phyloP scores from a whole-genome alignment of 2,113 vertebrate species.

The Pitta sordida region DNA sequence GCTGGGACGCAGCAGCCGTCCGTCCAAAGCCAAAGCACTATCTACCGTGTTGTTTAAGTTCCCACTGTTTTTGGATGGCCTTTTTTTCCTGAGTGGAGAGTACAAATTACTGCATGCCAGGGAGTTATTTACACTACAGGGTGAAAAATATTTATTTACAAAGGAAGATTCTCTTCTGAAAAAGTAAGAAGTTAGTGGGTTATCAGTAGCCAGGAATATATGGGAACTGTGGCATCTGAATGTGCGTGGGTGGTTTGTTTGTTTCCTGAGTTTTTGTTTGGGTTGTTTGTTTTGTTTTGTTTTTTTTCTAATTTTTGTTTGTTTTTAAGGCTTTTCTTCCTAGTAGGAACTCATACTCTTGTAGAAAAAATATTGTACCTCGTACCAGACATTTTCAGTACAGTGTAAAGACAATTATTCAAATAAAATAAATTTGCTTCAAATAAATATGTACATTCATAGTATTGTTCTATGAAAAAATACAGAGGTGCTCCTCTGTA shows the following conservation, averaged over 20 bases:
- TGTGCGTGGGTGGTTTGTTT: not conserved
- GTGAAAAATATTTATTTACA: not conserved
- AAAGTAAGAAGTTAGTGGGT: not conserved
- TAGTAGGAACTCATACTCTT: not conserved
- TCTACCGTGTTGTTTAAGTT: not conserved
- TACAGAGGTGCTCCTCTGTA: not conserved
- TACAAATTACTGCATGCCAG: not conserved
- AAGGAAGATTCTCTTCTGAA: not conserved
- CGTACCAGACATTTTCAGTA: not conserved
- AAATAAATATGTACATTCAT: not conserved
- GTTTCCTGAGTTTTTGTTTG: too few relatives aligned
- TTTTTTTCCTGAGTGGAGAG: not conserved
- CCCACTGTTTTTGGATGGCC: not conserved
- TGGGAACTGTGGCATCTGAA: not conserved
- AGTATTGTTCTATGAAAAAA: not conserved
- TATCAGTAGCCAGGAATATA: not conserved
- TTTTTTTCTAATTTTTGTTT: not conserved
- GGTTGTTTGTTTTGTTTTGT: not conserved
- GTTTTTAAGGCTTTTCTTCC: not conserved
- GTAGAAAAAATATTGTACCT: not conserved
- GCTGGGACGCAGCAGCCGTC: too few relatives aligned
- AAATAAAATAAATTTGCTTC: not conserved
- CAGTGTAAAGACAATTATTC: not conserved
- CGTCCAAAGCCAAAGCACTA: too few relatives aligned
- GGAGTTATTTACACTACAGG: not conserved